Conservation (phyloP, 2,888 invertebrate species). For the Heteromurus nitidus region DNA sequence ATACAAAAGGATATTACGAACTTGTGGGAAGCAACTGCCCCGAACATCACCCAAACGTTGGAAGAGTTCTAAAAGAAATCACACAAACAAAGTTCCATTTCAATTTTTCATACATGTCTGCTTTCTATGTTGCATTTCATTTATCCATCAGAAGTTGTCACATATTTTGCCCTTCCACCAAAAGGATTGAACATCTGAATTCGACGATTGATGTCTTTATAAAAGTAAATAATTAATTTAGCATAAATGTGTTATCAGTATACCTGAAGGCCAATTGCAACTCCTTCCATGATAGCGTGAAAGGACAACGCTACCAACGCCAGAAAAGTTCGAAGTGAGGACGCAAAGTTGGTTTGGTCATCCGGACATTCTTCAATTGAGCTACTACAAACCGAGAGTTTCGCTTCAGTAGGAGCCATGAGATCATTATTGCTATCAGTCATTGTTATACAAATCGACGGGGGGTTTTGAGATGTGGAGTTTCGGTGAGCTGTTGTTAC, state of each 20-base stretch:
- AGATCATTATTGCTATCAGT: conserved; percentile 18
- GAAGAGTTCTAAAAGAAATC: conserved; percentile 68
- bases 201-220: no score
- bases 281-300: conserved; percentile 87
- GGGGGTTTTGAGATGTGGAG: conserved; percentile 6
- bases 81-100: no score
- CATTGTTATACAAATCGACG: conserved; percentile 41
- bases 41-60: conserved; percentile 75
- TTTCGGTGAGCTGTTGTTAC: not conserved
- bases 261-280: conserved; percentile 86
- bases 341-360: conserved; percentile 51
- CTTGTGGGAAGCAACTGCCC: conserved; percentile 76
- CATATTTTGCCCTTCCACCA: no score
- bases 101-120: no score
- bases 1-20: conserved; percentile 76
- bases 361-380: conserved; percentile 55
- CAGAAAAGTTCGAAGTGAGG: conserved; percentile 66
- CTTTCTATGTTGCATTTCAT: no score
- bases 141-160: no score
- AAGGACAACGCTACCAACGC: conserved; percentile 83
- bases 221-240: not conserved
- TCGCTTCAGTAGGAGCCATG: not conserved
- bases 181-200: no score
- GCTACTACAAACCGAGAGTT: not conserved
- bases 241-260: not conserved